Conservation (phyloP, 2,797 vertebrate species). For the Anisognathus igniventris region DNA sequence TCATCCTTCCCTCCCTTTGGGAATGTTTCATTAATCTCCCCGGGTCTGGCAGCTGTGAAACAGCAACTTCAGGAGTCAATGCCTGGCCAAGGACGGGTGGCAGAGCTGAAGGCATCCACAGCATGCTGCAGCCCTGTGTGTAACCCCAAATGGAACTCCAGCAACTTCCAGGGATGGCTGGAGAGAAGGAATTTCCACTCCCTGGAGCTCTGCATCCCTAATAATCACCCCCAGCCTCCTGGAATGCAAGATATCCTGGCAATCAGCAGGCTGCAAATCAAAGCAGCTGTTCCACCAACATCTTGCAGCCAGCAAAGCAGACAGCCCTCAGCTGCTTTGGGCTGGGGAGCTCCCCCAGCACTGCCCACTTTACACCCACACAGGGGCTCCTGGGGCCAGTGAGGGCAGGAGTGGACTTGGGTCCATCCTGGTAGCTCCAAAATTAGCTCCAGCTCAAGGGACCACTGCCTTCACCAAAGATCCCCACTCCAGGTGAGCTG, state of each 20-base stretch:
- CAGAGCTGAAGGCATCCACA: background rate
- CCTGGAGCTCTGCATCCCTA: background rate
- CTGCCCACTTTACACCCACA: fast-evolving
- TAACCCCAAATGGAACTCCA: background rate
- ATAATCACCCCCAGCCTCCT: background rate
- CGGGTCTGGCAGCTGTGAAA: background rate
- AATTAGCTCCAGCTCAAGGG: background rate
- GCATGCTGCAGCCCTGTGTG: background rate
- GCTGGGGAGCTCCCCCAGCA: background rate
- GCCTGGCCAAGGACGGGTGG: background rate
- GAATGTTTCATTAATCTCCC: background rate
- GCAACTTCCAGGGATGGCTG: background rate
- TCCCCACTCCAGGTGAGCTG: background rate
- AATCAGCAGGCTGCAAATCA: background rate
- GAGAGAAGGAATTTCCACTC: background rate
- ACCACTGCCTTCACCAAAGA: background rate
- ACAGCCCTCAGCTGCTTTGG: background rate
- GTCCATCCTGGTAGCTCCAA: background rate
- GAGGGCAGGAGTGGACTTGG: background rate
- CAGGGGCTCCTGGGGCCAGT: fast-evolving
- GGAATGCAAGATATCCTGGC: background rate
- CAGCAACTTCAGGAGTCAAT: background rate
- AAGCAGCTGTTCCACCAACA: constrained; percentile 36
- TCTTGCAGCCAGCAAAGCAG: background rate
- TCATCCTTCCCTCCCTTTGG: background rate